Evolutionary conservation across 1,140 invertebrate species (phyloP).

Genomic region (Atta texana): DNA sequence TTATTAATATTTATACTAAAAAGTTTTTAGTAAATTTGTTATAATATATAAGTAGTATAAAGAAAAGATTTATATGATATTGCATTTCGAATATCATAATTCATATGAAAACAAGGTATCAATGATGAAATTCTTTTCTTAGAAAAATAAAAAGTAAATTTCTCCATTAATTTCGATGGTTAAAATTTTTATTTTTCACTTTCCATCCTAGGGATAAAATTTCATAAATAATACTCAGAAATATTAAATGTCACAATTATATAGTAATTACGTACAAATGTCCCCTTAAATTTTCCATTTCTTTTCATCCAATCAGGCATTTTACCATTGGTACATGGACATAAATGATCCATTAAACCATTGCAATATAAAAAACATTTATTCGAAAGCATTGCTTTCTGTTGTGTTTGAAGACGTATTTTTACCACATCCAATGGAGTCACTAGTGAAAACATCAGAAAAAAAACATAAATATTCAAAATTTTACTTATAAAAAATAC

Average conservation of each 20-base stretch:
- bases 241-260: constrained; percentile 44
- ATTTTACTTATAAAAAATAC: constrained; percentile 6
- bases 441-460: constrained; percentile 89
- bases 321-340: constrained; percentile 91
- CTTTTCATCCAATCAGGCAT: constrained; percentile 89
- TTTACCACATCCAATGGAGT: constrained; percentile 99
- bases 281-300: constrained; percentile 95
- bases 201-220: too few relatives aligned
- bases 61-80: background rate
- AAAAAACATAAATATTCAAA: constrained; percentile 35
- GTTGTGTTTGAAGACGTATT: constrained; percentile 97
- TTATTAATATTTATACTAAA: background rate
- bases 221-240: background rate
- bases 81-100: background rate
- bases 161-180: too few relatives aligned
- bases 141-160: too few relatives aligned
- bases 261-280: constrained; percentile 89
- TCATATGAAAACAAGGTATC: background rate
- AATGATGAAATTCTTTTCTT: too few relatives aligned
- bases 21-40: background rate
- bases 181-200: too few relatives aligned
- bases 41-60: background rate
- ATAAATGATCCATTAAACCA: constrained; percentile 99
- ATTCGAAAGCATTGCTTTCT: constrained; percentile 92
- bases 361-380: constrained; percentile 99